Evolutionary conservation across 2,888 invertebrate species (phyloP).

Genomic region (Dugesia japonica): DNA sequence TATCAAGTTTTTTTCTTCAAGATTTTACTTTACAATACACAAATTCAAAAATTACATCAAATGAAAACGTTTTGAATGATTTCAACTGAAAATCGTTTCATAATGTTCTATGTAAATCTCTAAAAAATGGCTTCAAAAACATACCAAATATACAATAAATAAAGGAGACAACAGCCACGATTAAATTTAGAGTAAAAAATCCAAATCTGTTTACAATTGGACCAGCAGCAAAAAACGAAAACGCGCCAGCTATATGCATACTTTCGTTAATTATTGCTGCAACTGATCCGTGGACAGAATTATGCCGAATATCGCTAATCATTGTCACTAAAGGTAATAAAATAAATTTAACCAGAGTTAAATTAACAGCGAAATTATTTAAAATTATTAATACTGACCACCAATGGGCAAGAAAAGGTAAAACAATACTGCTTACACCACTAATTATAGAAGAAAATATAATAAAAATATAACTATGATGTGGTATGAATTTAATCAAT

Average conservation of each 20-base stretch:
- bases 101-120: too few relatives aligned
- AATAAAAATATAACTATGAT: neutral
- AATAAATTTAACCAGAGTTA: neutral
- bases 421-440: neutral
- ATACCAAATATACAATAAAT: neutral
- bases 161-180: neutral
- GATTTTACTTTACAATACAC: too few relatives aligned
- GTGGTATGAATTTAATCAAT: neutral
- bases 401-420: neutral
- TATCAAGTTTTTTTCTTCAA: too few relatives aligned
- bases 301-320: neutral
- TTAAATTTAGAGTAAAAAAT: neutral
- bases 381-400: neutral
- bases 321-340: neutral
- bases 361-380: neutral
- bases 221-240: neutral
- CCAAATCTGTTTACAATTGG: neutral
- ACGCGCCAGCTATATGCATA: neutral
- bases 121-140: neutral
- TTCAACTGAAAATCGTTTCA: too few relatives aligned
- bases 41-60: too few relatives aligned
- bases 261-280: neutral
- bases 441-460: neutral
- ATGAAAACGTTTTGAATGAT: too few relatives aligned
- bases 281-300: neutral